Evolutionary conservation across 1,140 invertebrate genomes (phyloP), one percentile per base, ranked within the genome.

Genomic region (Drosophila ogumai): DNA sequence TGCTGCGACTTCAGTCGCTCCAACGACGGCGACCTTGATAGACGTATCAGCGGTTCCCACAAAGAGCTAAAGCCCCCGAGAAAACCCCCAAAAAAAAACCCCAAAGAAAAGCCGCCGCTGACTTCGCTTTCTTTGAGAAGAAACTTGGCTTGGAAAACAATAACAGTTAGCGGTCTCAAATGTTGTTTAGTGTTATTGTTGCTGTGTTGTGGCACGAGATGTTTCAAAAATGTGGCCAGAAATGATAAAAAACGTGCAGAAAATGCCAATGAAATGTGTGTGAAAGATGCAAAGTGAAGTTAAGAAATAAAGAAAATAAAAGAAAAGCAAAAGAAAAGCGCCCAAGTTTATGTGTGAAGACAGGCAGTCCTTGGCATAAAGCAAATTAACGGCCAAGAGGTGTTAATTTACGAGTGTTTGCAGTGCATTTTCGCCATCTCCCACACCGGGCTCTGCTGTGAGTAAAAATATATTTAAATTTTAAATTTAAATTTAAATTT

Each of bases 1-100:
- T 44, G 34, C 56, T 50, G 57, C 54, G 76, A 50, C 91, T 36
- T 55, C 52, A 92, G 91, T 92, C 91, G 88, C 87, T 90, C 74
- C 80, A 72, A 55, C 82, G 90, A 91, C 87, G 84, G 91, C 91
- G 91, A 92, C 91, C 91, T 92, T 92, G 91, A 91, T 91, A 91
- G 91, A 92, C 91, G 91, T 88, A 74, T 78, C 73, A 79, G 82
- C 91, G 88, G 82, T 79, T 63, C 22, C 15, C 41, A 57, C 31
- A n/a, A 60, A 12, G 7, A 56, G 34, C 60, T 32, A 72, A 50
- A 47, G 34, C 38, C 22, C n/a, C 44, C 44, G 19, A n/a, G 17
- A 25, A 17, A 10, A 22, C 10, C 46, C 56, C 34, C 34, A 3
- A 13, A 28, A 60, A 47, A 47, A 38, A 46, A 25, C 59, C 32